phyloP scores from a whole-genome alignment of 1,140 invertebrate genomes.

The Nephotettix cincticeps region DNA sequence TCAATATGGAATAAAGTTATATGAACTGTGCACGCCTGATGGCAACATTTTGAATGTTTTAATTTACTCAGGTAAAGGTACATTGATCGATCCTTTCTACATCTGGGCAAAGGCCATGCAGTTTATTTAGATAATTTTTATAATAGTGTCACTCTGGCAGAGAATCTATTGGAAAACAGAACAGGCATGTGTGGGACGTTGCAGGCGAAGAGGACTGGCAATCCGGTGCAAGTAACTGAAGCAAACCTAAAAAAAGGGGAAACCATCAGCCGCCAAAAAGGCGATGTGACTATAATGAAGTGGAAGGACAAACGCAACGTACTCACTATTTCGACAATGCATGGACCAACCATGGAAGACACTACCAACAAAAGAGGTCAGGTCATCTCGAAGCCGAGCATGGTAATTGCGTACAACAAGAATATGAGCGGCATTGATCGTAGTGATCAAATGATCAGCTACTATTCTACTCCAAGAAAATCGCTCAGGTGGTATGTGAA shows the following conservation, averaged over 20 bases:
- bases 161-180: constrained; percentile 32
- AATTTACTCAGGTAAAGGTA: constrained; percentile 27
- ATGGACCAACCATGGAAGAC: too few relatives aligned
- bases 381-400: constrained; percentile 22
- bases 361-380: constrained; percentile 32
- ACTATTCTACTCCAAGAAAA: constrained; percentile 20
- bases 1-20: constrained; percentile 44
- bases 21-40: constrained; percentile 38
- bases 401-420: constrained; percentile 32
- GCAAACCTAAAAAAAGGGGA: too few relatives aligned
- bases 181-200: constrained; percentile 26
- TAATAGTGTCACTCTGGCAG: constrained; percentile 31
- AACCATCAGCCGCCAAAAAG: constrained; percentile 31
- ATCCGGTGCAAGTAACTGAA: not conserved
- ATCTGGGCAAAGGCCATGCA: constrained; percentile 47
- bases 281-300: constrained; percentile 36
- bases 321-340: constrained; percentile 37
- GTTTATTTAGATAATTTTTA: constrained; percentile 29
- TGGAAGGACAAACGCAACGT: constrained; percentile 41
- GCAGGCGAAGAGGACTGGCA: constrained; percentile 34
- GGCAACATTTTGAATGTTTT: constrained; percentile 27
- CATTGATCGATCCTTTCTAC: too few relatives aligned
- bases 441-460: constrained; percentile 28
- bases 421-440: constrained; percentile 27
- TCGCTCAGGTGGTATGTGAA: constrained; percentile 31